Base-by-base conservation (phyloP, 2,888 invertebrate species). In the Platyscelio sp. region DNA sequence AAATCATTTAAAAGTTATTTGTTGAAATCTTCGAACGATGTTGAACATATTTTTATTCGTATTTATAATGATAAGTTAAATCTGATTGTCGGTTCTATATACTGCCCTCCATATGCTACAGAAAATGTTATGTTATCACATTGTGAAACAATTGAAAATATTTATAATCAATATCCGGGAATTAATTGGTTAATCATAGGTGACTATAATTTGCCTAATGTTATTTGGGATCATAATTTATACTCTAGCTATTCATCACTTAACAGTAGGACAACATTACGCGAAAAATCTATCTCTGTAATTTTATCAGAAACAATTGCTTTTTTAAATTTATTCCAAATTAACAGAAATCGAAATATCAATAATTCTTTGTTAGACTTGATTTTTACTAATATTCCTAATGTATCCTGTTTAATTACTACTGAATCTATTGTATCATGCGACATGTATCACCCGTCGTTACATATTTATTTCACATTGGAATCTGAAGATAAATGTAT, bases 21-120 rank as follows among this genome's bases (percentile, higher is more conserved):
- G 15, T 15, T 65, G 9, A n/a, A 65, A 11, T 49, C 18, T 11
- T 18, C 65, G 4, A 18, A 2, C 3, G 65, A 65, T 18, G 49
- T 65, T 18, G 65, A 65, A 65, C 65, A 65, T 27, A 9, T 65
- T n/a, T 65, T 65, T 22, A 18, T 65, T 18, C 26, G 49, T 11
- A 11, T 65, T 15, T 20, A 1, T 11, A 18, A 20, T 18, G 9
- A 49, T 6, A 46, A 65, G 2, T 2, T 65, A 15, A 51, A 67
- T 46, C 15, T 67, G 43, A 67, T 67, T 22, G 22, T 67, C 1
- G 51, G 51, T 13, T 3, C 33, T 0, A 7, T 33, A 9, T 67
- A 67, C 11, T n/a, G 49, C n/a, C 67, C 67, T 11, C 67, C 33
- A 5, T 26, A 18, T 22, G 2, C 51, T 7, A 6, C 51, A 2